Conservation (phyloP, 2,888 invertebrate species). For the Seladonia tumulorum region DNA sequence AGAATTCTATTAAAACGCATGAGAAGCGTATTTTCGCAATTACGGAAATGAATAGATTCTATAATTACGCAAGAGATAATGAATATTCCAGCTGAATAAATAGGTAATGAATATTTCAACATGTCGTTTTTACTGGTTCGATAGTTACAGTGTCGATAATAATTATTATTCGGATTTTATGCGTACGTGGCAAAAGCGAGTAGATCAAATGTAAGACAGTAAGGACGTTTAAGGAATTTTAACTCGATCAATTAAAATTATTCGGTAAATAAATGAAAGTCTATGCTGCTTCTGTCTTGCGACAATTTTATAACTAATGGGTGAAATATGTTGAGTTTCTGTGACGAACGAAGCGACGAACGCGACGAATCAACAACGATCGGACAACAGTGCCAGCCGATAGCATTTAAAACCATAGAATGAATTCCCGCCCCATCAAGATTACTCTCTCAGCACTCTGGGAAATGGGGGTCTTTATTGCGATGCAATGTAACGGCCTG, state of each 20-base stretch:
- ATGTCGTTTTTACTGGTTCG: no score
- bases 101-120: no score
- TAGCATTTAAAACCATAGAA: constrained; percentile 52
- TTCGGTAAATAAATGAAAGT: no score
- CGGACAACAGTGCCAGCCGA: constrained; percentile 42
- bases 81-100: no score
- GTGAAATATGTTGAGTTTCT: neutral
- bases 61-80: neutral
- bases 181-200: no score
- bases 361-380: constrained; percentile 42
- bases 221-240: no score
- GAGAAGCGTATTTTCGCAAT: constrained; percentile 22
- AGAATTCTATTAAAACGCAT: constrained; percentile 31
- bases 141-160: no score
- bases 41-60: neutral
- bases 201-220: no score
- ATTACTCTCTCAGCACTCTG: constrained; percentile 58
- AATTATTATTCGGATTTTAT: no score
- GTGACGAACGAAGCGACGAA: constrained; percentile 10
- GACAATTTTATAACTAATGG: no score
- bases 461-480: constrained; percentile 73
- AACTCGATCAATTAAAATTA: no score
- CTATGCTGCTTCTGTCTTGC: no score
- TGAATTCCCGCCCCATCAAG: constrained; percentile 64
- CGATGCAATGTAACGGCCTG: constrained; percentile 78